Base-by-base conservation (phyloP, 2,797 vertebrate species). In the Naso thynnoides region DNA sequence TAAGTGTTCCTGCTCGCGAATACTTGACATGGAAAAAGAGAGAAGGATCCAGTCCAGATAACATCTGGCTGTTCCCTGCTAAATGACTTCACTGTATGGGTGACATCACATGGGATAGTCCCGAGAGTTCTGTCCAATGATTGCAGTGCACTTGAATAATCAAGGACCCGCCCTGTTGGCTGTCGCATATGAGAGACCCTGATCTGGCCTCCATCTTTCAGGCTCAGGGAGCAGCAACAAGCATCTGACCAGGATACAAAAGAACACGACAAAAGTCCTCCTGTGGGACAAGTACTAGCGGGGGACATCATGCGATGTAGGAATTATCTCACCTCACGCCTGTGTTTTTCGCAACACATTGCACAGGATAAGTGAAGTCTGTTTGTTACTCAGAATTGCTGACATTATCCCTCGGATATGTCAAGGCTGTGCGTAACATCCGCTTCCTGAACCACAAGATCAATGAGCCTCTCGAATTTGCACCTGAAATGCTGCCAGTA, bases 61-160 rank as follows among this genome's bases (percentile, higher is more conserved):
- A 74, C 82, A 88, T 85, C 85, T 89, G 79, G 80, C 82, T 69
- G 67, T 47, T 85, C 69, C 75, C 62, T 58, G 67, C 24, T 64
- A 23, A 76, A 62, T 89, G 33, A 86, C 71, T 73, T 87, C 80
- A 85, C 73, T 70, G 66, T 48, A 54, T 26, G 57, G 66, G 58
- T 89, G 86, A 91, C 83, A 74, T 91, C 90, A 89, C 85, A 84
- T 44, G 76, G 85, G 86, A 85, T 76, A 73, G 87, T 89, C 88
- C 86, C 74, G 2, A 6, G 73, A 79, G 79, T 39, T 65, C 29
- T 2, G 57, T 76, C 83, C 86, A 85, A 52, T 70, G 72, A 80
- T 74, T 82, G 79, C 82, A 65, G 67, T 23, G 49, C 52, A 58
- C 57, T 88, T 58, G 53, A 77, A 68, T 86, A 86, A 88, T 83